A percentile compares a stretch with the other conserved stretches of the same genome.
Conservation (phyloP, 2,888 invertebrate genomes). For the Lissonota sp. region DNA sequence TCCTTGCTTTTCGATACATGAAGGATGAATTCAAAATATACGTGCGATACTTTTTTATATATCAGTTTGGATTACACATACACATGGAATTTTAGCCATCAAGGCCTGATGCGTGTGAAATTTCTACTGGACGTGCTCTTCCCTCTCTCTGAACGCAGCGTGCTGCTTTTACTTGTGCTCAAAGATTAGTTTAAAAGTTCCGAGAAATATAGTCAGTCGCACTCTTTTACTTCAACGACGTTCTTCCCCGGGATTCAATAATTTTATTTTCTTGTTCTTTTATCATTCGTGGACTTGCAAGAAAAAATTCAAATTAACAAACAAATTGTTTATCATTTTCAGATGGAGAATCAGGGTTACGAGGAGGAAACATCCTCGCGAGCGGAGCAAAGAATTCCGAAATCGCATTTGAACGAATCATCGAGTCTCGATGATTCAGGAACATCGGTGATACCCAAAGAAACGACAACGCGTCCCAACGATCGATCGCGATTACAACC, state of each 20-base stretch:
- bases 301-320: too few relatives aligned
- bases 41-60: neutral
- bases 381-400: neutral
- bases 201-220: conserved; percentile 55
- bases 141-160: neutral
- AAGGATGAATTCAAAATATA: neutral
- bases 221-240: conserved; percentile 37
- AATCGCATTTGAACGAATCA: conserved; percentile 8
- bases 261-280: neutral
- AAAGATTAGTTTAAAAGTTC: conserved; percentile 52
- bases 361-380: conserved; percentile 74
- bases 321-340: conserved; percentile 28
- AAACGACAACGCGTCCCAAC: neutral
- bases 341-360: conserved; percentile 82
- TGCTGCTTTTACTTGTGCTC: conserved; percentile 20
- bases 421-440: conserved; percentile 16
- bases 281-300: neutral
- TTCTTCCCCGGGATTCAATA: neutral
- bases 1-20: neutral
- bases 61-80: too few relatives aligned
- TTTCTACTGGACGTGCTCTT: conserved; percentile 36
- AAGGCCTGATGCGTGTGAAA: conserved; percentile 29
- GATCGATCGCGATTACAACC: conserved; percentile 46
- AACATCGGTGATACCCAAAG: conserved; percentile 16
- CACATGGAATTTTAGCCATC: too few relatives aligned